Evolutionary conservation across 2,113 vertebrate species (phyloP).

Genomic region (Erinaceus europaeus): DNA sequence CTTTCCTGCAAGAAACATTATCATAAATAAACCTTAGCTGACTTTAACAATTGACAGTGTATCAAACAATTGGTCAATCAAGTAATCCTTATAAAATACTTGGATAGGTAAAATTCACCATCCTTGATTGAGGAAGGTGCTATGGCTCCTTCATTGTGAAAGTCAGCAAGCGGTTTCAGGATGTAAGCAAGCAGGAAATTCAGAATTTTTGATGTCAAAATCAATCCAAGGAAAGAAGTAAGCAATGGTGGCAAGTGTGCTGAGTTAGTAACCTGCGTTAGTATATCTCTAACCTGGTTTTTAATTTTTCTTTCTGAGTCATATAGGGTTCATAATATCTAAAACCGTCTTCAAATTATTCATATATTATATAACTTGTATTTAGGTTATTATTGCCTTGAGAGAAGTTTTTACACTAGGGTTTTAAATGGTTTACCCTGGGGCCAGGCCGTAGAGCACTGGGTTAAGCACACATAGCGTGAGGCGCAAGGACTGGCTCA

Average conservation of each 20-base stretch:
- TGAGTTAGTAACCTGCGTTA: background rate
- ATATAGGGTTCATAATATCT: background rate
- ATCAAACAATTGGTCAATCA: background rate
- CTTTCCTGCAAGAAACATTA: background rate
- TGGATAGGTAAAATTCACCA: background rate
- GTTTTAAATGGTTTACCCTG: no score
- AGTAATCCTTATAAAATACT: background rate
- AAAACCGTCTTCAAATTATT: background rate
- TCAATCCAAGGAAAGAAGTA: background rate
- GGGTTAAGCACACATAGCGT: no score
- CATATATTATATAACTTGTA: background rate
- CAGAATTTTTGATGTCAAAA: background rate
- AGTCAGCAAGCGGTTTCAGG: background rate
- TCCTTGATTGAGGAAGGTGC: background rate
- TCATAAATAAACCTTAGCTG: background rate
- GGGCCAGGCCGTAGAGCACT: no score
- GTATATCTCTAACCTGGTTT: background rate
- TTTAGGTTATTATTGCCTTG: background rate
- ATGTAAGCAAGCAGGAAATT: background rate
- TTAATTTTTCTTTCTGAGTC: background rate
- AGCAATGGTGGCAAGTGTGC: background rate
- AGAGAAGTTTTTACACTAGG: background rate
- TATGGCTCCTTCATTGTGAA: no score
- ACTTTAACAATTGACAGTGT: background rate
- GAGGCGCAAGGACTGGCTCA: no score